A percentile compares a stretch with the other conserved stretches of the same genome.
Conservation (phyloP, 2,113 vertebrate species). For the Otus sunia region DNA sequence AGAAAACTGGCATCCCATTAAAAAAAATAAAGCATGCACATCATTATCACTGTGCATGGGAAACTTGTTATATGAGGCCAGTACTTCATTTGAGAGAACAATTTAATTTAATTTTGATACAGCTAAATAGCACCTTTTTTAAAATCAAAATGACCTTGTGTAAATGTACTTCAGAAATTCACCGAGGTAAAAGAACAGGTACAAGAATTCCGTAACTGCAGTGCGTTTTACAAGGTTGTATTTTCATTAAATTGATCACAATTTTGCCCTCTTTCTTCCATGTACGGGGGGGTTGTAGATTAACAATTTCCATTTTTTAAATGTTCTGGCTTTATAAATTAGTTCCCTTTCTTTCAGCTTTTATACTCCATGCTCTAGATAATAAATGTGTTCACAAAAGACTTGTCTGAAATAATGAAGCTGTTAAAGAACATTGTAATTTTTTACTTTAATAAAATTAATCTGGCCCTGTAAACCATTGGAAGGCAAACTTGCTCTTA, state of each 20-base stretch:
- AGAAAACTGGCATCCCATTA: not conserved
- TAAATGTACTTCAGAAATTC: constrained; percentile 12
- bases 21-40: not conserved
- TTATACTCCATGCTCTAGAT: constrained; percentile 44
- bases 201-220: not conserved
- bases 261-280: not conserved
- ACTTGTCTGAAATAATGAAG: constrained; percentile 68
- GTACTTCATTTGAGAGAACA: constrained; percentile 17
- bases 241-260: constrained; percentile 14
- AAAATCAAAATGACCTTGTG: constrained; percentile 30
- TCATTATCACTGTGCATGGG: not conserved
- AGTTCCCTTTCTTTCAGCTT: constrained; percentile 37
- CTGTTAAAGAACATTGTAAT: constrained; percentile 60
- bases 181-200: constrained; percentile 11
- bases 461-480: constrained; percentile 63
- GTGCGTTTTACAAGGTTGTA: not conserved
- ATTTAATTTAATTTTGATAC: constrained; percentile 46
- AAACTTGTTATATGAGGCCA: not conserved
- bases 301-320: constrained; percentile 46
- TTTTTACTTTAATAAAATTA: constrained; percentile 75
- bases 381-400: constrained; percentile 63
- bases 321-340: constrained; percentile 56
- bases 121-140: constrained; percentile 1
- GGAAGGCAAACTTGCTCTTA: constrained; percentile 57
- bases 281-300: not conserved